A percentile compares a stretch with the other conserved stretches of the same genome.
Evolutionary conservation across 2,888 invertebrate genomes (phyloP).

Genomic region (Meandrusa payeni): DNA sequence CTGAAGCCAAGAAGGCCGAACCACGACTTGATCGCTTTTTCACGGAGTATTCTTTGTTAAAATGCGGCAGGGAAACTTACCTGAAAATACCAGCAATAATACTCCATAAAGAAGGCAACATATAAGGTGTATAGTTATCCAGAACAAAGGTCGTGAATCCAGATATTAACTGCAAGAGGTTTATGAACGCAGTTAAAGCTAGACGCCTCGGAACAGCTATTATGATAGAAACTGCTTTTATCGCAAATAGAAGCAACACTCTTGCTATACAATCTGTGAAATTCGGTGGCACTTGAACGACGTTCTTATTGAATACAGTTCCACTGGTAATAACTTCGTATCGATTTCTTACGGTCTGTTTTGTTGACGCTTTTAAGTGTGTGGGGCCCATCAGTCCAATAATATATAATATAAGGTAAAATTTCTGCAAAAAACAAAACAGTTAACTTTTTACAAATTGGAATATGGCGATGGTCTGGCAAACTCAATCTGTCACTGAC

Average conservation of each 20-base stretch:
- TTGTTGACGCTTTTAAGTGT: neutral
- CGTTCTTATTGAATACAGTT: too few species aligned
- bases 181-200: neutral
- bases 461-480: too few species aligned
- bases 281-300: too few species aligned
- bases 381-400: neutral
- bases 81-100: constrained; percentile 24
- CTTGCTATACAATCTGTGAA: neutral
- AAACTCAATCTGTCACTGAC: too few species aligned
- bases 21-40: too few species aligned
- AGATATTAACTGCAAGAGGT: constrained; percentile 21
- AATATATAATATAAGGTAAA: neutral
- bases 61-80: too few species aligned
- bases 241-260: neutral
- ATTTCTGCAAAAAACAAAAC: constrained; percentile 5
- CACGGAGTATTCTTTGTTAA: too few species aligned
- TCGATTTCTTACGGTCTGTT: neutral
- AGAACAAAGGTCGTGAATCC: constrained; percentile 25
- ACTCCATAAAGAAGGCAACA: constrained; percentile 27
- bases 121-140: constrained; percentile 27
- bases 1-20: too few species aligned
- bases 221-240: constrained; percentile 2
- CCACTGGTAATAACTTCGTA: too few species aligned
- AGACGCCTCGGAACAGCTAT: neutral
- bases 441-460: too few species aligned